phyloP scores from a whole-genome alignment of 1,140 invertebrate genomes.

The Tetramorium simillimum region DNA sequence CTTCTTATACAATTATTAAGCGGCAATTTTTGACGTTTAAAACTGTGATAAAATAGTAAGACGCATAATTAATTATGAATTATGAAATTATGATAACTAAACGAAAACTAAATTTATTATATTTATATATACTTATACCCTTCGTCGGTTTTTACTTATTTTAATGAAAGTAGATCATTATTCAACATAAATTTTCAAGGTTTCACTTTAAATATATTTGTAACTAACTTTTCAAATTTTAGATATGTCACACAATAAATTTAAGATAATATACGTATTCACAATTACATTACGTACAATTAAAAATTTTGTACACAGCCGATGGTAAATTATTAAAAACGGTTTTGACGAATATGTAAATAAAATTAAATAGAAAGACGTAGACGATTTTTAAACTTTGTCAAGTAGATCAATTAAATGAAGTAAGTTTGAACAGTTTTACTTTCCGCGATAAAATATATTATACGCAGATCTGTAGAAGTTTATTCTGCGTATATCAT shows the following conservation, averaged over 20 bases:
- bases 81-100: neutral
- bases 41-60: neutral
- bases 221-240: neutral
- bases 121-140: neutral
- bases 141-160: no score
- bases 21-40: neutral
- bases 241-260: neutral
- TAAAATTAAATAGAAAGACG: neutral
- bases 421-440: constrained; percentile 8
- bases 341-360: neutral
- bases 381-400: neutral
- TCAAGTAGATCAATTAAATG: neutral
- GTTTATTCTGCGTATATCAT: constrained; percentile 22
- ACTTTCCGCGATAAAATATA: neutral
- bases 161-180: neutral
- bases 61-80: neutral
- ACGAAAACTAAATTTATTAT: neutral
- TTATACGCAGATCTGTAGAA: neutral
- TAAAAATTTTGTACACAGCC: neutral
- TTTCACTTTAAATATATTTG: neutral
- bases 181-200: neutral
- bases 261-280: neutral
- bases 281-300: neutral
- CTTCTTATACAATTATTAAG: neutral
- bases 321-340: neutral